Conservation (phyloP, 2,113 vertebrate species). For the Grammomys dolichurus region DNA sequence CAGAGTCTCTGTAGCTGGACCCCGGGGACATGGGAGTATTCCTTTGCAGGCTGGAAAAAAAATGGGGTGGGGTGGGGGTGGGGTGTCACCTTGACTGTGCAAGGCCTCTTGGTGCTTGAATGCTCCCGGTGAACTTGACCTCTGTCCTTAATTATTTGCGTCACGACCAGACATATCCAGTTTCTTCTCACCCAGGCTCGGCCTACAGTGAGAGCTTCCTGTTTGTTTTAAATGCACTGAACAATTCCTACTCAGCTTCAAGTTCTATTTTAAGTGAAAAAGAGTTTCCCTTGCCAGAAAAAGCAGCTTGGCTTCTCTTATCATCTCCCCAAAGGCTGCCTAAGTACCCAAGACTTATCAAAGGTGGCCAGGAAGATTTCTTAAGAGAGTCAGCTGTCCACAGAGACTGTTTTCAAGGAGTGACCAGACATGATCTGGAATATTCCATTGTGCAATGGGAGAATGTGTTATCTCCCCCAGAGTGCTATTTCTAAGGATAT, state of each 20-base stretch:
- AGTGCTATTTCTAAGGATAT: background rate
- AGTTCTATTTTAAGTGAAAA: background rate
- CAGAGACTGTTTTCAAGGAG: background rate
- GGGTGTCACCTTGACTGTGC: background rate
- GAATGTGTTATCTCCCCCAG: fast-evolving
- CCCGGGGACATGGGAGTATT: background rate
- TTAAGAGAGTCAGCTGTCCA: background rate
- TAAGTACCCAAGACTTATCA: fast-evolving
- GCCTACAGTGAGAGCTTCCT: background rate
- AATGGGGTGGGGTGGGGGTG: too few species aligned
- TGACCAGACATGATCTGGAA: background rate
- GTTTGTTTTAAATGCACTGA: too few species aligned
- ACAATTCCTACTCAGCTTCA: background rate
- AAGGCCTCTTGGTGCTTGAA: background rate
- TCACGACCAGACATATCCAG: background rate
- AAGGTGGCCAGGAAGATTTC: background rate
- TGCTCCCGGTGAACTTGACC: background rate
- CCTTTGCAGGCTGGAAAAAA: too few species aligned
- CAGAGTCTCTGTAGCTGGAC: background rate
- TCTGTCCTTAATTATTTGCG: background rate
- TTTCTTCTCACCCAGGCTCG: background rate
- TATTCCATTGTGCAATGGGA: background rate
- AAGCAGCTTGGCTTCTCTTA: background rate
- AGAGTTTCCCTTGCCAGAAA: background rate
- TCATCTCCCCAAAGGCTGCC: background rate